Percentiles rank a stretch among this genome's conserved stretches.
These are phyloP conservation scores for Microplitis manilae DNA, from an alignment of 2,888 invertebrate species.

Conservation along the genomic window DNA sequence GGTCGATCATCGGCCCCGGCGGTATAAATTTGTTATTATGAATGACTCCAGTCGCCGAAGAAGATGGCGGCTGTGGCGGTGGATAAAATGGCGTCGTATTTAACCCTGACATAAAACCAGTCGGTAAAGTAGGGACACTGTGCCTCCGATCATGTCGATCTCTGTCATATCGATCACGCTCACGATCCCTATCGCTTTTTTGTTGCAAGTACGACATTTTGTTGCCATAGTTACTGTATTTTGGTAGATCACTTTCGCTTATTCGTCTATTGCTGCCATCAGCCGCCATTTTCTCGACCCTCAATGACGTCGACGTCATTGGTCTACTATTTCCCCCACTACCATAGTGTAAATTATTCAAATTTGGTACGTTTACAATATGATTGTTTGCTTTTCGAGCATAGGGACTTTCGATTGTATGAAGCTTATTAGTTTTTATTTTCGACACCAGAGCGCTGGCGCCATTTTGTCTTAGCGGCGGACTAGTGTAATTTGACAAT, in stretches of 20 bases:
- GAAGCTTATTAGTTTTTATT: constrained; percentile 74
- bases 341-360: constrained; percentile 59
- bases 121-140: constrained; percentile 61
- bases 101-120: constrained; percentile 61
- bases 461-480: constrained; percentile 47
- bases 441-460: constrained; percentile 72
- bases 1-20: constrained; percentile 68
- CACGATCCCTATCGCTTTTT: constrained; percentile 44
- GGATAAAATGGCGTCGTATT: constrained; percentile 43
- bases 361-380: constrained; percentile 69
- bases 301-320: constrained; percentile 31
- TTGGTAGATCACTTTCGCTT: constrained; percentile 42
- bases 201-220: constrained; percentile 48
- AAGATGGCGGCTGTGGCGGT: neutral
- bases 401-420: constrained; percentile 69
- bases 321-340: constrained; percentile 33
- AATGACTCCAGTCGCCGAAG: constrained; percentile 22
- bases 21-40: constrained; percentile 70
- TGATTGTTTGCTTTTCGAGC: constrained; percentile 65
- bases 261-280: constrained; percentile 40
- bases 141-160: constrained; percentile 54
- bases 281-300: constrained; percentile 29
- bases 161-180: constrained; percentile 20
- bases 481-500: constrained; percentile 48
- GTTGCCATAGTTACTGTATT: constrained; percentile 44